Base-by-base conservation (phyloP, 1,140 invertebrate genomes). In the Eufriesea mexicana region DNA sequence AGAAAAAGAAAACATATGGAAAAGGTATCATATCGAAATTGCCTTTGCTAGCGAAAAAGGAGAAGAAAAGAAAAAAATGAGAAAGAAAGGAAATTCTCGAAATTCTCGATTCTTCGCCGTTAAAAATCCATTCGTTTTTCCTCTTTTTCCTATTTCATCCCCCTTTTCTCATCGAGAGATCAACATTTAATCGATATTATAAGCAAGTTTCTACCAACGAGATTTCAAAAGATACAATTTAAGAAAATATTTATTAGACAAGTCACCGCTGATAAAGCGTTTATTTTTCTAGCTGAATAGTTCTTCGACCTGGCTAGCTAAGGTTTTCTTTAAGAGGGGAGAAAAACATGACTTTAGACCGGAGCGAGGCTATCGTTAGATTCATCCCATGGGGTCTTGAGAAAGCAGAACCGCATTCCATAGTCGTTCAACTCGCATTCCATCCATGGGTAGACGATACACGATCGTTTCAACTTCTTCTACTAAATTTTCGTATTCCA, bases 331-430 rank as follows among this genome's bases (percentile, higher is more conserved):
- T 20, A n/a, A 7, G n/a, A 61, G 2, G n/a, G 66, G 5, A 70
- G 55, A 25, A 59, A 61, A 72, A 28, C 23, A 12, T 10, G 55
- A 47, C 78, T 61, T 72, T 25, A 25, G 70, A 42, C 68, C 42
- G 68, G 47, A 45, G 28, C 68, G 70, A 62, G 47, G 70, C 68
- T 79, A 51, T 79, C 68, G 68, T 71, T 79, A 79, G 68, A 75
- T 79, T 62, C 61, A 78, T 67, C 80, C 45, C 62, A 88, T 79
- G 71, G 74, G 67, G 64, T 71, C 84, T 73, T 68, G 83, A 85
- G 74, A 85, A 88, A 88, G 76, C 78, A 72, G 76, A 88, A 76
- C 59, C 74, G 83, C 86, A 88, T 88, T 88, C 86, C 86, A 75
- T 49, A 76, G 68, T 45, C 68, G 47, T 85, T 42, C 86, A 70